phyloP scores from a whole-genome alignment of 2,888 invertebrate genomes.

The Tinea pellionella region DNA sequence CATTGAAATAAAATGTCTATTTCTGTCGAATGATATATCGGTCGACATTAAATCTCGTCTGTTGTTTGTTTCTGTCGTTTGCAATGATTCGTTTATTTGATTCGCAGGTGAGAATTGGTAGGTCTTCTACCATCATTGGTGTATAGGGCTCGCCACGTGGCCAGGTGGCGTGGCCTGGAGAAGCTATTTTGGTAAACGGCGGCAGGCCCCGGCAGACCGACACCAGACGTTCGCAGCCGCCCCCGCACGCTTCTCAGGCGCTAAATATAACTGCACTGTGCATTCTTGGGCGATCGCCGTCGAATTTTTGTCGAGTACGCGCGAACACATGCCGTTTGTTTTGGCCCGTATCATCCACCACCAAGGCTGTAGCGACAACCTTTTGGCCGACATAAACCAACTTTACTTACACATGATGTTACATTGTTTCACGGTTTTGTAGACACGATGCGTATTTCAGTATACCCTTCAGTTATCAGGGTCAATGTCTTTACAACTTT shows the following conservation, averaged over 20 bases:
- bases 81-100: neutral
- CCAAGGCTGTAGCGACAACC: neutral
- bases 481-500: conserved; percentile 8
- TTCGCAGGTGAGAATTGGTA: neutral
- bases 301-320: conserved; percentile 71
- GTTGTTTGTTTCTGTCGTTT: neutral
- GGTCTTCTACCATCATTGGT: conserved; percentile 31
- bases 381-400: neutral
- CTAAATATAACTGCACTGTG: conserved; percentile 65
- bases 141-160: conserved; percentile 46
- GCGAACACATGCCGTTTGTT: conserved; percentile 66
- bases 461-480: neutral
- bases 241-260: conserved; percentile 64
- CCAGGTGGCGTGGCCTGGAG: conserved; percentile 66
- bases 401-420: no score
- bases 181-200: conserved; percentile 68
- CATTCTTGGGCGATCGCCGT: conserved; percentile 69
- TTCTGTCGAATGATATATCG: neutral
- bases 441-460: neutral
- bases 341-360: conserved; percentile 32
- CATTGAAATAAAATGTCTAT: neutral
- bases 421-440: no score
- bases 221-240: conserved; percentile 67
- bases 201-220: conserved; percentile 73
- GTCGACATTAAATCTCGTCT: neutral